Base-by-base conservation (phyloP, 2,113 vertebrate species). In the Crypturellus undulatus region DNA sequence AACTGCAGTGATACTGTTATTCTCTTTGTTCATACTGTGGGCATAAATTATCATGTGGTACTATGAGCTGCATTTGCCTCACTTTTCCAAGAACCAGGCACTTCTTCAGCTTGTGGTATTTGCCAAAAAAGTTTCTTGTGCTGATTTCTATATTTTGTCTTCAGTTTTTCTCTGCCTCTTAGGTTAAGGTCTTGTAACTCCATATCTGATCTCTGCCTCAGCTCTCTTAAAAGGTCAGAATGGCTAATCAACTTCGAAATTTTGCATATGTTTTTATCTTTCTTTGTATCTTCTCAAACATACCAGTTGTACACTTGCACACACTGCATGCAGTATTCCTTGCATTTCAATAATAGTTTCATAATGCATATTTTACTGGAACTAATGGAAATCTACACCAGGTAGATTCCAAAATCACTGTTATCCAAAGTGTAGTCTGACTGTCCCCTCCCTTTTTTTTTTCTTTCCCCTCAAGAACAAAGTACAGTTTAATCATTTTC, bases 391-490 rank as follows among this genome's bases (percentile, higher is more conserved):
- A 75, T 82, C 16, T 65, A 82, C 52, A 54, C 9, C 21, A 67
- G 13, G 5, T 21, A 52, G 3, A 42, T 79, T 71, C 13, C 12
- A 42, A 88, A 90, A 51, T 16, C 75, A 13, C 6, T 32, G 2
- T 64, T 88, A 82, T 45, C 15, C 43, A 73, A 91, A 63, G 12
- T 47, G 19, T 76, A 83, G 70, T 83, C 62, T 83, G 40, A 30
- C 32, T 36, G 28, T 4, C 3, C 4, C 2, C 7, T 11, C 4
- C 2, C 7, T 11, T 36, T 15, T 38, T 36, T 38, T n/a, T 0
- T 21, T 9, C 4, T 49, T 49, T 24, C 10, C 5, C 21, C 21
- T 49, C 25, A 34, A 71, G 40, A 56, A 71, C 40, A 70, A 58
- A 4, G 21, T 0, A 0, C 8, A 30, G 54, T 17, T 76, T 13